Conservation (phyloP, 2,888 invertebrate genomes). For the Eupithecia insigniata region DNA sequence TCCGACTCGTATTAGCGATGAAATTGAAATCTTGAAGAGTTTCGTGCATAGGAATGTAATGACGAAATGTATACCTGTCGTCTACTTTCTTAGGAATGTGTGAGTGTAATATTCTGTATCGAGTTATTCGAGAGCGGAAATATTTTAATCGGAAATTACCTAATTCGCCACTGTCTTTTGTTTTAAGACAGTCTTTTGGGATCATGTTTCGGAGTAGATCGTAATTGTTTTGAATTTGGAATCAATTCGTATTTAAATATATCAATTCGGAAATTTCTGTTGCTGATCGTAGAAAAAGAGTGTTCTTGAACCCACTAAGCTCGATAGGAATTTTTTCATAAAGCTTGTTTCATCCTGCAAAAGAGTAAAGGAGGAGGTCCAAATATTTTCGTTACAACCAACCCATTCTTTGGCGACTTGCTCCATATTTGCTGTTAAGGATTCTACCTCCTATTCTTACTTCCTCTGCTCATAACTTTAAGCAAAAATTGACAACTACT, state of each 20-base stretch:
- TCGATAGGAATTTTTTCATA: neutral
- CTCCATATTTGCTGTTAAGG: too few species aligned
- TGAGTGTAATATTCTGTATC: neutral
- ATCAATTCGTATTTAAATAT: neutral
- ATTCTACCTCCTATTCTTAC: neutral
- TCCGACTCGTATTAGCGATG: slow-evolving; percentile 40
- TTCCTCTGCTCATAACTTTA: neutral
- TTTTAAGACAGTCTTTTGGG: neutral
- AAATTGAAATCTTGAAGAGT: slow-evolving; percentile 34
- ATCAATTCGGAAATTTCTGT: neutral
- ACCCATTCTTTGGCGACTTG: too few species aligned
- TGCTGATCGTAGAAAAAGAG: too few species aligned
- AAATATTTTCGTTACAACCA: neutral
- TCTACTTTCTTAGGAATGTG: neutral
- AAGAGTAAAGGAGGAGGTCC: neutral
- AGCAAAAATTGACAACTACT: neutral
- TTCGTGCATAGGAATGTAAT: slow-evolving; percentile 9
- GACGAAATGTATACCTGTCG: slow-evolving; percentile 1
- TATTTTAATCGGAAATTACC: neutral
- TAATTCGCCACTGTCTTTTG: neutral
- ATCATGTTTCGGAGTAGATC: neutral
- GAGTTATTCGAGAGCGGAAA: neutral
- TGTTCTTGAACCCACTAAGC: neutral
- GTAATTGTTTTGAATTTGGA: neutral
- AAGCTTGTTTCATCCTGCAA: neutral